Evolutionary conservation across 2,888 invertebrate species (phyloP).

Genomic region (Hirtodrosophila alboralis): DNA sequence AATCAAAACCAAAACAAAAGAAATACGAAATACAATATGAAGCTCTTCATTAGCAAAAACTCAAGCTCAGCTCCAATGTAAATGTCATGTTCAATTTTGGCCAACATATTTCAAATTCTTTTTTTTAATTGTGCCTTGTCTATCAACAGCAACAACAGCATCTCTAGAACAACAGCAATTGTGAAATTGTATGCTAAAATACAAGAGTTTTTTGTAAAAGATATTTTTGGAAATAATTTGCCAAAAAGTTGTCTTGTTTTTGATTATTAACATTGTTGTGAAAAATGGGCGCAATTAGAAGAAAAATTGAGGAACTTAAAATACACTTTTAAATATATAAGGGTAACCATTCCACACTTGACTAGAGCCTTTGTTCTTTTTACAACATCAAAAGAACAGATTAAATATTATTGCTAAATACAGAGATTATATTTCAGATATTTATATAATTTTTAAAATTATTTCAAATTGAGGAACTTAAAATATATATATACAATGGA

Average conservation of each 20-base stretch:
- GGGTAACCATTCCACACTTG: too few relatives aligned
- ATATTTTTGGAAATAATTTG: neutral
- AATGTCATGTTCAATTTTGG: conserved; percentile 66
- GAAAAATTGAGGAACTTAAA: too few relatives aligned
- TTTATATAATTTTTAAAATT: too few relatives aligned
- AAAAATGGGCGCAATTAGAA: too few relatives aligned
- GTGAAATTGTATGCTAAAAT: conserved; percentile 1
- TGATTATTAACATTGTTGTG: too few relatives aligned
- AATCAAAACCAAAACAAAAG: conserved; percentile 21
- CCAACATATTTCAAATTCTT: conserved; percentile 54
- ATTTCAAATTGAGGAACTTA: too few relatives aligned
- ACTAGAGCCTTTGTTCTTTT: too few relatives aligned
- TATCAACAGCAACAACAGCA: conserved; percentile 34
- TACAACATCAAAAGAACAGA: too few relatives aligned
- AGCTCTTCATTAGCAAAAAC: conserved; percentile 58
- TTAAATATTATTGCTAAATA: too few relatives aligned
- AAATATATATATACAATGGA: too few relatives aligned
- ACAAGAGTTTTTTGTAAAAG: neutral
- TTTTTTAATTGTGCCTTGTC: conserved; percentile 59
- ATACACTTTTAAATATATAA: too few relatives aligned
- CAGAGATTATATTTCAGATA: too few relatives aligned
- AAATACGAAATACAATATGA: conserved; percentile 40
- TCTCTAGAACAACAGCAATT: conserved; percentile 19
- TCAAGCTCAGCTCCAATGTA: conserved; percentile 20
- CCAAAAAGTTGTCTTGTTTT: neutral